Conservation (phyloP, 2,797 vertebrate species). For the Chrosomus eos region DNA sequence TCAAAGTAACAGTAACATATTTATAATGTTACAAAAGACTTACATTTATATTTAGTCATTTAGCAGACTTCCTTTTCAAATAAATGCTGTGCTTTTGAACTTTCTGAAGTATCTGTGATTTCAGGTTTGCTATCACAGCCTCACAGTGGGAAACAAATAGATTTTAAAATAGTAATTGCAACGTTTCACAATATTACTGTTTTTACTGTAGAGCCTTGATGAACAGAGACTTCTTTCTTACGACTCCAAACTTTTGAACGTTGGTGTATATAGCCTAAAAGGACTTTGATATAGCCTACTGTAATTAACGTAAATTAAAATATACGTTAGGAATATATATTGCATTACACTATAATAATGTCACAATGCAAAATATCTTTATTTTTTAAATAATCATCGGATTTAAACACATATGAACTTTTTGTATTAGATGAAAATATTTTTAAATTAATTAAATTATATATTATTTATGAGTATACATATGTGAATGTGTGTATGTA, state of each 20-base stretch:
- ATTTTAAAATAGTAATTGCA: background rate
- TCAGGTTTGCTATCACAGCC: background rate
- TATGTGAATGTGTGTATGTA: background rate
- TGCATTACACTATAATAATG: background rate
- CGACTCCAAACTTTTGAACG: no score
- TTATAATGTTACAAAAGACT: background rate
- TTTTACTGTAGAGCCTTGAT: background rate
- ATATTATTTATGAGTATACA: background rate
- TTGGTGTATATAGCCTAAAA: no score
- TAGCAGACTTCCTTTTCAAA: background rate
- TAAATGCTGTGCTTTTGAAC: background rate
- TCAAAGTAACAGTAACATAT: no score
- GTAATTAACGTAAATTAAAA: background rate
- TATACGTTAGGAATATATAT: background rate
- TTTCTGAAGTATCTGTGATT: background rate
- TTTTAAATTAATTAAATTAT: background rate
- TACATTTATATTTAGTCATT: no score
- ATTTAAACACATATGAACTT: background rate
- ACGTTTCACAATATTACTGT: background rate
- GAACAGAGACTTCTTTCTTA: background rate
- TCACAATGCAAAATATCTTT: background rate
- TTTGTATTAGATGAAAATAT: background rate
- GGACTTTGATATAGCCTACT: no score
- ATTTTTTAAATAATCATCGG: background rate
- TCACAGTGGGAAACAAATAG: background rate